A percentile compares a stretch with the other conserved stretches of the same genome.
Evolutionary conservation across 2,888 invertebrate genomes (phyloP).

Genomic region (Marronus borbonicus): DNA sequence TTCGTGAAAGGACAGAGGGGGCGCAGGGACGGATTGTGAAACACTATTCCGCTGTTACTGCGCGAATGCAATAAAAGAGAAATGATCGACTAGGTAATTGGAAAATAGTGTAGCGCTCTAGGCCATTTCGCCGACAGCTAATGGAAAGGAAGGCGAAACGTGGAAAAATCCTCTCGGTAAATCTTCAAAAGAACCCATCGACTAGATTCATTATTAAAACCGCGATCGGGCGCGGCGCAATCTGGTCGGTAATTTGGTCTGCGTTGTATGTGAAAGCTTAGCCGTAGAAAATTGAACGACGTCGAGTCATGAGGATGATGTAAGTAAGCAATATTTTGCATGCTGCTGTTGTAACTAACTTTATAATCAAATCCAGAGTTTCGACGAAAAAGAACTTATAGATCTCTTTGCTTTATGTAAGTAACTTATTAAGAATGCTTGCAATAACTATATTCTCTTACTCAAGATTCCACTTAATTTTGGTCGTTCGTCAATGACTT

Average conservation of each 20-base stretch:
- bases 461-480: too few relatives aligned
- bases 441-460: too few relatives aligned
- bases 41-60: neutral
- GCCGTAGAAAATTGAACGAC: neutral
- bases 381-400: neutral
- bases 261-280: neutral
- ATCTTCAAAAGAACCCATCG: slow-evolving; percentile 37
- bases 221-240: slow-evolving; percentile 11
- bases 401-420: too few relatives aligned
- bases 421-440: too few relatives aligned
- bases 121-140: slow-evolving; percentile 18
- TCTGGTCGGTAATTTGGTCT: neutral
- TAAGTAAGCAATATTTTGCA: slow-evolving; percentile 1
- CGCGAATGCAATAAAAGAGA: slow-evolving; percentile 33
- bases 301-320: neutral
- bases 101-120: slow-evolving; percentile 29
- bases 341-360: neutral
- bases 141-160: slow-evolving; percentile 30
- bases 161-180: slow-evolving; percentile 17
- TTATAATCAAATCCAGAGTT: neutral
- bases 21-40: neutral
- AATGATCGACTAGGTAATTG: slow-evolving; percentile 35
- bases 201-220: slow-evolving; percentile 30
- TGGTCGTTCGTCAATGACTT: too few relatives aligned
- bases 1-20: neutral